Evolutionary conservation across 2,888 invertebrate genomes (phyloP).

Genomic region (Myopa testacea): DNA sequence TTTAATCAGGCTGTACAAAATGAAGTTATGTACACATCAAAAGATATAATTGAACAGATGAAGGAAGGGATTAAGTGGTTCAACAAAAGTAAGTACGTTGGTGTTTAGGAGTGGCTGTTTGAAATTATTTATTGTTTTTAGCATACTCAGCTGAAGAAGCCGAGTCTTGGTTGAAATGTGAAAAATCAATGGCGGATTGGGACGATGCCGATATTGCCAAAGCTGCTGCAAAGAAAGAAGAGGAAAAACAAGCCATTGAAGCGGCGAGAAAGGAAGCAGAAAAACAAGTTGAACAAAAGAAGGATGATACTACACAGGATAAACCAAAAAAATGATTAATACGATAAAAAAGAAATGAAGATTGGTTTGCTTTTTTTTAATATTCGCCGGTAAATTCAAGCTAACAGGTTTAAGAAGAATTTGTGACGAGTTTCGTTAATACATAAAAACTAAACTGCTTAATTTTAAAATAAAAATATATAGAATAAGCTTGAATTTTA

Average conservation of each 20-base stretch:
- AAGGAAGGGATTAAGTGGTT: constrained; percentile 78
- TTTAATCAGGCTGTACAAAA: constrained; percentile 75
- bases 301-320: constrained; percentile 43
- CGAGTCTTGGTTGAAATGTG: constrained; percentile 63
- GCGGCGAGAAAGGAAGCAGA: constrained; percentile 56
- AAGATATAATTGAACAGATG: constrained; percentile 76
- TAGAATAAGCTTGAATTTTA: too few relatives aligned
- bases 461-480: too few relatives aligned
- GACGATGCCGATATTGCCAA: constrained; percentile 70
- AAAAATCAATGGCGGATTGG: constrained; percentile 75
- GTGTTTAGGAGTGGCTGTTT: neutral
- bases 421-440: too few relatives aligned
- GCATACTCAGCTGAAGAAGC: constrained; percentile 59
- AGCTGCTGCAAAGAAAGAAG: constrained; percentile 59
- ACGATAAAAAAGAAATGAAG: neutral
- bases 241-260: constrained; percentile 56
- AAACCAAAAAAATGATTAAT: neutral
- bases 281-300: constrained; percentile 49
- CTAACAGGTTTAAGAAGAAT: too few relatives aligned
- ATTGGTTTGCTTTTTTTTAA: neutral
- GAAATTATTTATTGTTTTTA: constrained; percentile 38
- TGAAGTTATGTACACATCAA: constrained; percentile 74
- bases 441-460: too few relatives aligned
- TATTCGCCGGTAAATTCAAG: too few relatives aligned
- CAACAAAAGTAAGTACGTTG: constrained; percentile 70